Base-by-base conservation (phyloP, 2,888 invertebrate genomes). In the Pycnomerus fuliginosus region DNA sequence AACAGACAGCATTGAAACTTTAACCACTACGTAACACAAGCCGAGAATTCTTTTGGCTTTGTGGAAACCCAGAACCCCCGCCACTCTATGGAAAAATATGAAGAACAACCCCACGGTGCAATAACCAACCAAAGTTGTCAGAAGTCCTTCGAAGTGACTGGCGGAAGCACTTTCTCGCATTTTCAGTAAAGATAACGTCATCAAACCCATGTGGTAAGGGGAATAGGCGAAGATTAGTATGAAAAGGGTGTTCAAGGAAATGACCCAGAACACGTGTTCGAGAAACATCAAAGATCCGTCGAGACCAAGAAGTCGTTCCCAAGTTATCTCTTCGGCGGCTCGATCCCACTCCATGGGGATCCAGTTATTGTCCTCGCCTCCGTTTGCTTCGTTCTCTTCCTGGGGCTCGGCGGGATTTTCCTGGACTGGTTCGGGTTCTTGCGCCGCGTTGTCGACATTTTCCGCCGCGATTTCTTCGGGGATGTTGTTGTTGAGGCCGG, bases 221-320 rank as follows among this genome's bases (percentile, higher is more conserved):
- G 90, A 89, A 67, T 95, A 98, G 25, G 97, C 98, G 75, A 99
- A 99, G 12, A 96, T 88, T 50, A 98, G 80, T 53, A 98, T 97
- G 69, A 98, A 98, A 41, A 98, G 77, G 1, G 97, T 95, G 67
- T 99, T 98, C 16, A 99, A 74, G 0, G 96, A 95, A 12, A 98
- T 93, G 14, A 98, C 96, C 98, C 98, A 99, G 69, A 99, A 97
- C 0, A 99, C 97, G 76, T 99, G 98, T 70, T 99, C 99, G 37
- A 99, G 73, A 68, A 99, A 99, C 31, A 96, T 89, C 61, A 98
- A 80, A 0, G 97, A 97, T 0, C 98, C 98, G 72, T 99, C 98
- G 5, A 99, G 74, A 0, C 98, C 98, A 1, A 99, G 77, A 3
- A 99, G 76, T 52, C 96, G 81, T 68, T 99, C 98, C 99, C 99